These are phyloP conservation scores for Cerastoderma edule DNA, from an alignment of 2,888 invertebrate genomes.

Conservation along the genomic window DNA sequence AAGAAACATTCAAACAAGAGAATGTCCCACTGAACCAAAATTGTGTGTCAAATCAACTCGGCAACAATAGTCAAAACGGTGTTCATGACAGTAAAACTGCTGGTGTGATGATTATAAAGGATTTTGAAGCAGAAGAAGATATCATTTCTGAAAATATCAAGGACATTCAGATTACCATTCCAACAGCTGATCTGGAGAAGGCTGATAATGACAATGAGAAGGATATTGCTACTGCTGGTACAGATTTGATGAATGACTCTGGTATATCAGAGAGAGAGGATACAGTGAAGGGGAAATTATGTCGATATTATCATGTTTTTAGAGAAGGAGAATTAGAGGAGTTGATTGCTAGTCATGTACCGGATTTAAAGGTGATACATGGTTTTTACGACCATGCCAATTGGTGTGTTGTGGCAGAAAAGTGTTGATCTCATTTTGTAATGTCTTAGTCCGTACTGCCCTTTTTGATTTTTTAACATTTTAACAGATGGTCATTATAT, in stretches of 20 bases:
- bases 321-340: slow-evolving; percentile 88
- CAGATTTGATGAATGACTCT: slow-evolving; percentile 21
- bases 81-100: background rate
- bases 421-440: slow-evolving; percentile 81
- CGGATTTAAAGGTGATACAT: slow-evolving; percentile 86
- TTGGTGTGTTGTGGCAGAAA: slow-evolving; percentile 94
- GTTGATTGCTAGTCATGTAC: slow-evolving; percentile 84
- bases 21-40: background rate
- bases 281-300: slow-evolving; percentile 67
- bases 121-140: background rate
- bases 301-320: slow-evolving; percentile 97
- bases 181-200: too few species aligned
- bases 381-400: slow-evolving; percentile 98
- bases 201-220: background rate
- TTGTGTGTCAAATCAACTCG: background rate
- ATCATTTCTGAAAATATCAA: background rate
- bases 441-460: too few species aligned
- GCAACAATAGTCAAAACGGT: background rate
- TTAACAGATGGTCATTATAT: too few species aligned
- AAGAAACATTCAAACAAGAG: background rate
- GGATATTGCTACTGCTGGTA: slow-evolving; percentile 14
- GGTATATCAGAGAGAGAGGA: slow-evolving; percentile 28
- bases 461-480: too few species aligned
- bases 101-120: background rate
- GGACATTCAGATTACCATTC: background rate